Evolutionary conservation across 2,888 invertebrate species (phyloP).

Genomic region (Sturmia bella): DNA sequence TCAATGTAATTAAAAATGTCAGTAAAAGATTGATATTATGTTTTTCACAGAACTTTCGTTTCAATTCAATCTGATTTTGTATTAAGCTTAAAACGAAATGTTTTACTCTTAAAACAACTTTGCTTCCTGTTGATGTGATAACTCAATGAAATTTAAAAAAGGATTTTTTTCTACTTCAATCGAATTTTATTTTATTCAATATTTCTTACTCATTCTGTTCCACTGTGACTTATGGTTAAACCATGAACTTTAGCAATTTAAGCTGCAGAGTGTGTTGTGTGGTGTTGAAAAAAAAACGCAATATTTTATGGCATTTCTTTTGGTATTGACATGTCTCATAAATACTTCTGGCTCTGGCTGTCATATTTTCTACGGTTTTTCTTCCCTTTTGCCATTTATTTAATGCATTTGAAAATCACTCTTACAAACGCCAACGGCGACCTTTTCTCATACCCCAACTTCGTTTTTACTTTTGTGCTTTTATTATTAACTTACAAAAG

Average conservation of each 20-base stretch:
- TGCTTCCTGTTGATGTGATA: too few relatives aligned
- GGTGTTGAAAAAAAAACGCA: constrained; percentile 23
- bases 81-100: too few relatives aligned
- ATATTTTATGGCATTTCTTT: constrained; percentile 61
- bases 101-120: too few relatives aligned
- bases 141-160: too few relatives aligned
- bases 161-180: too few relatives aligned
- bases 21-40: too few relatives aligned
- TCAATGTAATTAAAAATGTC: too few relatives aligned
- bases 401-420: constrained; percentile 49
- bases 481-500: constrained; percentile 49
- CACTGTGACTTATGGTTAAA: constrained; percentile 7
- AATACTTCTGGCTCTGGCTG: constrained; percentile 44
- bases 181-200: background rate
- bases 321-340: constrained; percentile 61
- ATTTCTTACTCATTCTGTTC: background rate
- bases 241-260: background rate
- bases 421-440: constrained; percentile 43
- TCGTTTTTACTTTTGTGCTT: constrained; percentile 31
- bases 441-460: constrained; percentile 51
- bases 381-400: constrained; percentile 47
- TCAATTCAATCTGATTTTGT: too few relatives aligned
- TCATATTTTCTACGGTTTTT: constrained; percentile 16
- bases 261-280: constrained; percentile 7
- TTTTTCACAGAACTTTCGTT: too few relatives aligned